phyloP scores from a whole-genome alignment of 2,113 vertebrate species.

The Zosterops lateralis region DNA sequence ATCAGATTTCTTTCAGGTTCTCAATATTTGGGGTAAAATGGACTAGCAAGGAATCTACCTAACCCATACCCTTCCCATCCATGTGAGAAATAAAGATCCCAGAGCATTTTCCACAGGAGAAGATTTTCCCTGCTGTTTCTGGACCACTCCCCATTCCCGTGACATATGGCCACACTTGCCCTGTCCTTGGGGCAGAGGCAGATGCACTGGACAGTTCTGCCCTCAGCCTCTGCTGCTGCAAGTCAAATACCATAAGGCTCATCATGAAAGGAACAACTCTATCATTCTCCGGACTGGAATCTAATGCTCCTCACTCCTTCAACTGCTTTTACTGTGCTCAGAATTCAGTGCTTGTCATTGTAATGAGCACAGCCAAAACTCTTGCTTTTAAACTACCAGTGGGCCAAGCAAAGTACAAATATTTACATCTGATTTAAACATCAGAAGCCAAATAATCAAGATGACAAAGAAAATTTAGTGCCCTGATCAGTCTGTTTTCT shows the following conservation, averaged over 20 bases:
- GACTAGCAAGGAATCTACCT: not conserved
- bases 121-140: not conserved
- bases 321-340: not conserved
- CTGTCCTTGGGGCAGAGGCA: not conserved
- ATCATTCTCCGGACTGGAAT: not conserved
- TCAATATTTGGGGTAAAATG: not conserved
- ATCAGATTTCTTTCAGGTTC: not conserved
- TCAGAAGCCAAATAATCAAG: slow-evolving; percentile 18
- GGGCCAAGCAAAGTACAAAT: not conserved
- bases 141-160: not conserved
- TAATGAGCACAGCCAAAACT: not conserved
- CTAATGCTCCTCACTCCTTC: not conserved
- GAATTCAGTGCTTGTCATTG: not conserved
- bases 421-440: slow-evolving; percentile 13
- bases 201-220: not conserved
- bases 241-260: not conserved
- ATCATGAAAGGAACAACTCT: not conserved
- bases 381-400: not conserved
- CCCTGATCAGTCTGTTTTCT: slow-evolving; percentile 1
- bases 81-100: not conserved
- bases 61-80: not conserved
- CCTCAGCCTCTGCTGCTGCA: not conserved
- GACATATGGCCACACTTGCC: not conserved
- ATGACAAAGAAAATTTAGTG: slow-evolving; percentile 12
- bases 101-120: not conserved